Evolutionary conservation across 1,140 invertebrate species (phyloP).

Genomic region (Thaumetopoea pityocampa): DNA sequence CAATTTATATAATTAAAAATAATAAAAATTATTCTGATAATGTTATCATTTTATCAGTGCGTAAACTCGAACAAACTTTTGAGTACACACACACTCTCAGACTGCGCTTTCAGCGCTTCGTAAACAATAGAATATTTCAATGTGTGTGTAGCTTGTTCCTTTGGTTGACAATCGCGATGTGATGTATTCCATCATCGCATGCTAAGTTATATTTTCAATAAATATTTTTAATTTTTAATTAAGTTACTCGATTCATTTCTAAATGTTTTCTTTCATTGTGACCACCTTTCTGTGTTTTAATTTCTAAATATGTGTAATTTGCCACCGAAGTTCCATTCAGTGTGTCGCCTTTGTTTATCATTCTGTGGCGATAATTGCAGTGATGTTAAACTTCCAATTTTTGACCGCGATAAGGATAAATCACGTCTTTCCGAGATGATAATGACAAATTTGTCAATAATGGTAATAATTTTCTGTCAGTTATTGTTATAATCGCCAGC

Average conservation of each 20-base stretch:
- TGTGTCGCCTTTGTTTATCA: constrained; percentile 81
- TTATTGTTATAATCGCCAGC: constrained; percentile 30
- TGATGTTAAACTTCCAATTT: constrained; percentile 78
- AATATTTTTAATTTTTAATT: constrained; percentile 71
- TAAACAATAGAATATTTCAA: constrained; percentile 64
- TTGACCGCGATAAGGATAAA: constrained; percentile 77
- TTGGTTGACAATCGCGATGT: constrained; percentile 77
- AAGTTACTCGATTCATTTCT: constrained; percentile 70
- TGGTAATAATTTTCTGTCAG: constrained; percentile 60
- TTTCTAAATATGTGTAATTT: constrained; percentile 81
- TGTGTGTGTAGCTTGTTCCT: constrained; percentile 73
- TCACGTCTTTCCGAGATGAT: constrained; percentile 74
- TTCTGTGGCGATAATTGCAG: constrained; percentile 77
- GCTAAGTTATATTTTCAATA: constrained; percentile 72
- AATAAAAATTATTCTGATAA: constrained; percentile 52
- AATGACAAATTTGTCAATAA: constrained; percentile 73
- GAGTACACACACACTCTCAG: constrained; percentile 37
- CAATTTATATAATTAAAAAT: constrained; percentile 23
- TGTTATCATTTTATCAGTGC: constrained; percentile 69
- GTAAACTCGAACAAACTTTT: constrained; percentile 50
- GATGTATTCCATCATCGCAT: constrained; percentile 74
- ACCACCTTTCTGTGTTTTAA: constrained; percentile 64
- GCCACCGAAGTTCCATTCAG: constrained; percentile 81
- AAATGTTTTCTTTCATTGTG: constrained; percentile 73
- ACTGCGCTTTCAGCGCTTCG: constrained; percentile 54